These are phyloP conservation scores for Planococcus citri DNA, from an alignment of 1,140 invertebrate genomes.

Conservation along the genomic window DNA sequence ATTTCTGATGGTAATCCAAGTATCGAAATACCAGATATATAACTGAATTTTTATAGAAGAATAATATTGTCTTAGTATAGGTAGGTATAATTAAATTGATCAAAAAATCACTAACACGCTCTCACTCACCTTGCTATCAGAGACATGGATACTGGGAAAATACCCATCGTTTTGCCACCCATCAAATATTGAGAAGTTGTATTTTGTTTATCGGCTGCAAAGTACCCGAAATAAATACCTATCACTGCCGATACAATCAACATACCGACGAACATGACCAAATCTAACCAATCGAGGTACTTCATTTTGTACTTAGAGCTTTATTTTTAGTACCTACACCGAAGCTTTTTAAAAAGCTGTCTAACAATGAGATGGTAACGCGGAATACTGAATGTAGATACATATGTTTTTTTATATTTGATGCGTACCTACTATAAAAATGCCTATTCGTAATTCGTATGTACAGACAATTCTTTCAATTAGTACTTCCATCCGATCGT, in stretches of 20 bases:
- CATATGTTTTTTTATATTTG: no score
- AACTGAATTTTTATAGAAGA: conserved; percentile 54
- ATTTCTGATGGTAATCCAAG: conserved; percentile 82
- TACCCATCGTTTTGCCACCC: conserved; percentile 65
- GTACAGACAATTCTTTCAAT: no score
- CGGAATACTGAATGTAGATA: no score
- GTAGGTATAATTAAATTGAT: no score
- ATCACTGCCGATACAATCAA: conserved; percentile 55
- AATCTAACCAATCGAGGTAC: conserved; percentile 37
- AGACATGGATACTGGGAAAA: conserved; percentile 66
- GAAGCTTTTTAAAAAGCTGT: no score
- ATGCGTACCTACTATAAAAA: no score
- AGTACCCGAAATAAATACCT: conserved; percentile 68
- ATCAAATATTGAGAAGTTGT: conserved; percentile 65
- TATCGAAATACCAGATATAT: conserved; percentile 82
- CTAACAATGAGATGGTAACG: no score
- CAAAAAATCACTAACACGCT: background rate
- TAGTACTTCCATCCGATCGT: no score
- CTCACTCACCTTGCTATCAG: conserved; percentile 55
- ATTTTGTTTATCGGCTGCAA: conserved; percentile 53
- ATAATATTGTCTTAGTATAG: background rate
- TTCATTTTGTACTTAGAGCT: no score
- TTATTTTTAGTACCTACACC: no score
- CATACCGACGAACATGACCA: conserved; percentile 52
- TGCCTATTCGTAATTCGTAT: no score